Evolutionary conservation across 2,113 vertebrate species (phyloP), one percentile per base, ranked within the genome.

Genomic region (Tamias sibiricus): DNA sequence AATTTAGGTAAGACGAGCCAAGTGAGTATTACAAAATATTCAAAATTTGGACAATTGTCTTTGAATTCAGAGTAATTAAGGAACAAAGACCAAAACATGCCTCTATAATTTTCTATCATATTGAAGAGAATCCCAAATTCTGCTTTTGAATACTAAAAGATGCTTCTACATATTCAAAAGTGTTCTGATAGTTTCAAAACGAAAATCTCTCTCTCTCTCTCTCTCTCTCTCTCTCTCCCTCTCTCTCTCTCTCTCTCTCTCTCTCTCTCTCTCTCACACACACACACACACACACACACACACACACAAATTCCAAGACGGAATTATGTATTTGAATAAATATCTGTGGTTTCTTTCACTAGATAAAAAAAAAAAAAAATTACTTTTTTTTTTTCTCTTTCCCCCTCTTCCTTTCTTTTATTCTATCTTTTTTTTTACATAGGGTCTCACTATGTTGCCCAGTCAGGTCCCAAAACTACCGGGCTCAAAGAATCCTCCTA

Each of bases 51-150:
- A 28, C 2, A 84, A 40, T 77, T 22, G 32, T 75, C 66, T 96
- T 82, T 89, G 14, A 83, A 87, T 82, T 83, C 14, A 82, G 28
- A 95, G 26, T 40, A 88, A 83, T 85, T 44, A 64, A 91, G 10
- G 30, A 96, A 81, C 47, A 94, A 90, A 96, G 54, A 74, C 5
- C 12, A 49, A 77, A 62, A 47, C 79, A 62, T 7, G 77, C 28
- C 28, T 72, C 40, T 66, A 9, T 0, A 35, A 40, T 30, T 22
- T 85, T 93, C 40, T 26, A 57, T 44, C 66, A 10, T 69, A 68
- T 68, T 24, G 28, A 47, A 87, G 35, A 83, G 16, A 90, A 89
- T 54, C 19, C 7, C 8, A 79, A 94, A 47, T 17, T 81, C 49
- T 91, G 24, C 35, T 93, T 95, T 68, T 91, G 26, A 62, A 75